phyloP scores from a whole-genome alignment of 2,888 invertebrate genomes.

The Epinotia brunnichana region DNA sequence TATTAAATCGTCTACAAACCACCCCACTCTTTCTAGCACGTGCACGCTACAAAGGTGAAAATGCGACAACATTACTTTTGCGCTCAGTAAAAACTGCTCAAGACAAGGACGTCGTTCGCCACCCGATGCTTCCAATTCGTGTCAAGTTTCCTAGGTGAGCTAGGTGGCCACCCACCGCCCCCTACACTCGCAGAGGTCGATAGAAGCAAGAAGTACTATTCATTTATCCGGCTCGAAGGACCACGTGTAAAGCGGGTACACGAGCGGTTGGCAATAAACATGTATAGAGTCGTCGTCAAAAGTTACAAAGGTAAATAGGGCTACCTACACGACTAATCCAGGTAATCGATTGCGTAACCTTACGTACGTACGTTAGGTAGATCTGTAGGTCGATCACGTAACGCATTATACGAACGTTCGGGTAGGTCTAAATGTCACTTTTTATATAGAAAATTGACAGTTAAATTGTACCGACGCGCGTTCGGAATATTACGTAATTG shows the following conservation, averaged over 20 bases:
- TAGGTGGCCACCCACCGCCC: constrained; percentile 2
- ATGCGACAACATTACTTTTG: neutral
- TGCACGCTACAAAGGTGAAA: neutral
- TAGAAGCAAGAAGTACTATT: constrained; percentile 1
- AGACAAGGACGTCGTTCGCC: neutral
- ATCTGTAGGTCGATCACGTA: too few species aligned
- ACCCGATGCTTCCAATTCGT: constrained; percentile 16
- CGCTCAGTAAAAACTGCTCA: neutral
- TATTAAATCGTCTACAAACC: neutral
- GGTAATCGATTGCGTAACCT: too few species aligned
- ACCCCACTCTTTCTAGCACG: neutral
- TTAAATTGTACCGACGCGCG: too few species aligned
- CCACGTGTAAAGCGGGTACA: neutral
- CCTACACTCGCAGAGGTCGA: neutral
- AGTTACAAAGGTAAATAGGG: neutral
- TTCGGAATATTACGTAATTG: too few species aligned
- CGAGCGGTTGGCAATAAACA: neutral
- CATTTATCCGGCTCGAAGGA: constrained; percentile 2
- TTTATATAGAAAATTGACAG: too few species aligned
- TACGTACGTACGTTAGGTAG: too few species aligned
- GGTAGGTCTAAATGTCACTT: too few species aligned
- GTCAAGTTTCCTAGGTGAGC: constrained; percentile 27
- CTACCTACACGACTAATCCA: too few species aligned
- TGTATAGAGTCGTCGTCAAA: neutral
- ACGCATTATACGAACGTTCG: too few species aligned